phyloP scores from a whole-genome alignment of 1,140 invertebrate species.

The Microplitis mediator region DNA sequence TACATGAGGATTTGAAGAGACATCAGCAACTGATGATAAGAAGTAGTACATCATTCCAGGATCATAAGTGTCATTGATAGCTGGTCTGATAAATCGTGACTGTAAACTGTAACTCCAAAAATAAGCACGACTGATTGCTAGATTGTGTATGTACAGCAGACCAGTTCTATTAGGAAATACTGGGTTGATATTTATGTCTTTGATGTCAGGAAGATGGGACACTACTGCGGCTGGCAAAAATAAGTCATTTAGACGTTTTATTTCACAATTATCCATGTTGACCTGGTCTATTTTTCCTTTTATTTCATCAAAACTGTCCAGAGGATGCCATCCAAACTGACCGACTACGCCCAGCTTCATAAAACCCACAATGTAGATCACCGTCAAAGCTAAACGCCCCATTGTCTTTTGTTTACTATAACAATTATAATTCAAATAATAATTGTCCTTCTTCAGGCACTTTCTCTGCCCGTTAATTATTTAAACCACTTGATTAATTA shows the following conservation, averaged over 20 bases:
- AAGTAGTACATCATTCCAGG: conserved; percentile 99
- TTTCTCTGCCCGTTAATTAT: neutral
- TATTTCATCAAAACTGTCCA: conserved; percentile 89
- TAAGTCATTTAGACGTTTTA: conserved; percentile 83
- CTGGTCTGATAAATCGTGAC: conserved; percentile 84
- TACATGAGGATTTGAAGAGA: conserved; percentile 88
- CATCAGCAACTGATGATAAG: conserved; percentile 91
- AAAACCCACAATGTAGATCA: conserved; percentile 47
- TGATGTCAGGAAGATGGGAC: conserved; percentile 92
- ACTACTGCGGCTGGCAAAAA: conserved; percentile 83
- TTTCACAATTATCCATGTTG: conserved; percentile 83
- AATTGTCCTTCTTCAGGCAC: too few relatives aligned
- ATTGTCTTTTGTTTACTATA: neutral
- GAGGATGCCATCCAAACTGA: conserved; percentile 87
- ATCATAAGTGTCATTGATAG: conserved; percentile 90
- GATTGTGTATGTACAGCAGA: conserved; percentile 91
- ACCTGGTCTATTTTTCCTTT: conserved; percentile 81
- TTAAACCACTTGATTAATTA: neutral
- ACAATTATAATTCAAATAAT: neutral
- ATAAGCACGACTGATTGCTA: conserved; percentile 92
- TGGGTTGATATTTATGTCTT: conserved; percentile 93
- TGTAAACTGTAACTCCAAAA: conserved; percentile 97
- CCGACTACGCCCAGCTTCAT: conserved; percentile 71
- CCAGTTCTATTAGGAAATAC: conserved; percentile 94
- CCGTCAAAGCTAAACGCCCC: conserved; percentile 13